Evolutionary conservation across 2,888 invertebrate genomes (phyloP), one percentile per base, ranked within the genome.

Genomic region (Ichneumoninae sp.): DNA sequence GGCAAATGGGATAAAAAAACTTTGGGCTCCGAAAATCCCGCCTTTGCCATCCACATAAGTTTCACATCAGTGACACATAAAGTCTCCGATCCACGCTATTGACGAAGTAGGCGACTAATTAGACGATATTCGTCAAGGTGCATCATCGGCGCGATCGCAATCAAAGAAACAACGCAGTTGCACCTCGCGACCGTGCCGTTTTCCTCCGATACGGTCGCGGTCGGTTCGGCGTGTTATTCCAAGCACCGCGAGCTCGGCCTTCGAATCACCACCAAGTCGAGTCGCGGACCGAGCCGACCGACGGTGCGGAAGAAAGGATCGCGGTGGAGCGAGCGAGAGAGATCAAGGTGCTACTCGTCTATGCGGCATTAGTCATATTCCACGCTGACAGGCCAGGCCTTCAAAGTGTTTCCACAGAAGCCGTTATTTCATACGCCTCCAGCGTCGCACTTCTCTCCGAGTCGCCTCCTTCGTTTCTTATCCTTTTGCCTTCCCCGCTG

Each of bases 291-390:
- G 50, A 4, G 26, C 65, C 65, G 36, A 30, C 52, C 50, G 52
- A 40, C 40, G 62, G 19, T 52, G 65, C 16, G 44, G 52, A 62
- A 26, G 13, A 60, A 44, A 62, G 33, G n/a, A 66, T 44, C 54
- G 54, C 5, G 65, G 40, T 16, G 33, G 40, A 66, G 30, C 33
- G 40, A 71, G 71, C 22, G 52, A 65, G 71, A 26, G 4, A 54
- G 36, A 54, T 47, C 7, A 78, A 54, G 72, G 66, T 69, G 66
- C 30, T 19, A 66, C 50, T 44, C 62, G 13, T 71, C 52, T 44
- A 57, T 36, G 68, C 50, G 81, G 87, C 89, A 91, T 90, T 89
- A 91, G 90, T 90, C 89, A 91, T 90, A 90, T 91, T 90, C 87
- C 87, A 69, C 83, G 89, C 89, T 88, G 90, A 89, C 90, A 89